These are phyloP conservation scores for Bungarus multicinctus DNA, from an alignment of 2,113 vertebrate genomes.

Conservation along the genomic window DNA sequence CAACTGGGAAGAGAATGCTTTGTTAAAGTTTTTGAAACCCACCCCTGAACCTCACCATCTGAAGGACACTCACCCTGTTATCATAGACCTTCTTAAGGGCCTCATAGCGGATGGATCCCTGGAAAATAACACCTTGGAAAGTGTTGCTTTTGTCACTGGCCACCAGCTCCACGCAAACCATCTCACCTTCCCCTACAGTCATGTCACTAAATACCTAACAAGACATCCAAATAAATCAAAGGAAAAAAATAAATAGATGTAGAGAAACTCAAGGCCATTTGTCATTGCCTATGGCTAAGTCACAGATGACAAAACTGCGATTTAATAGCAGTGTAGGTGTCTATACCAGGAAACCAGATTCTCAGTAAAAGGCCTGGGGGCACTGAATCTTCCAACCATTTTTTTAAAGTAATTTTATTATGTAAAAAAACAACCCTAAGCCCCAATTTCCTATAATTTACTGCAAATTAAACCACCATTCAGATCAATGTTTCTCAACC, in stretches of 20 bases:
- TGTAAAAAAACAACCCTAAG: neutral
- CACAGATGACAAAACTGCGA: neutral
- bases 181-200: conserved; percentile 97
- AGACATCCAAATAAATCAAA: conserved; percentile 11
- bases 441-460: neutral
- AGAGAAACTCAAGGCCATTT: neutral
- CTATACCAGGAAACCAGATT: neutral
- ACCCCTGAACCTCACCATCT: too few relatives aligned
- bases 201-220: conserved; percentile 93
- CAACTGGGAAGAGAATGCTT: too few relatives aligned
- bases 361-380: neutral
- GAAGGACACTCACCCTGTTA: conserved; percentile 81
- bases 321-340: neutral
- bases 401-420: neutral
- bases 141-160: conserved; percentile 95
- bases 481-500: neutral
- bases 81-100: conserved; percentile 98
- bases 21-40: too few relatives aligned
- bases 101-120: conserved; percentile 98
- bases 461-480: neutral
- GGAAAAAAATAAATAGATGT: neutral
- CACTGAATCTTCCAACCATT: neutral
- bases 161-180: conserved; percentile 98
- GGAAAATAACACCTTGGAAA: conserved; percentile 97
- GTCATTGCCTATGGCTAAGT: neutral